Conservation (phyloP, 2,113 vertebrate genomes). For the Manacus vitellinus region DNA sequence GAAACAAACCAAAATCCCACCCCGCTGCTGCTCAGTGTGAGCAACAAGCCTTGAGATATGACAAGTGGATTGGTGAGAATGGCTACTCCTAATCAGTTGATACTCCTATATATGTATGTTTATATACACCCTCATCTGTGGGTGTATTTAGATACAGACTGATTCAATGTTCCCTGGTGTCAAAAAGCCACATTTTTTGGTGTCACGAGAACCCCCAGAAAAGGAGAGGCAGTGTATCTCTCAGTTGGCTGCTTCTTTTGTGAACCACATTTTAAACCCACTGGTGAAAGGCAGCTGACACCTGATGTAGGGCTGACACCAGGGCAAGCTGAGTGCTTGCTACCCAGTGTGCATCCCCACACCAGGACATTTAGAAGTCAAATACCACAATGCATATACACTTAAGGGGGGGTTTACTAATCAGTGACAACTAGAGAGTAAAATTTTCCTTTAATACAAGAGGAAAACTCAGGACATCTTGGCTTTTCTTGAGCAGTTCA, state of each 20-base stretch:
- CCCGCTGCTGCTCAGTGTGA: not conserved
- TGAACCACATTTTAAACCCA: not conserved
- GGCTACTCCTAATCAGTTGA: not conserved
- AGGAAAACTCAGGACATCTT: not conserved
- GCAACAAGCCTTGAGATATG: fast-evolving
- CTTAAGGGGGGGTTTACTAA: not conserved
- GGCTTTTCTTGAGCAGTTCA: not conserved
- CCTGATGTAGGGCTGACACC: not conserved
- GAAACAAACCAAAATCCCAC: not conserved
- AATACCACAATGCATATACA: not conserved
- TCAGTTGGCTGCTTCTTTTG: not conserved
- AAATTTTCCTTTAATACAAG: not conserved
- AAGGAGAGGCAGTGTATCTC: not conserved
- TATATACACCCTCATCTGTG: no score
- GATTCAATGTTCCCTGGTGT: not conserved
- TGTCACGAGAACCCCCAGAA: not conserved
- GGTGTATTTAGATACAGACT: fast-evolving
- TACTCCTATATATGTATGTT: not conserved
- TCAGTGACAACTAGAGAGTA: not conserved
- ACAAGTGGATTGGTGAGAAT: not conserved
- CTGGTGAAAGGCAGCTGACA: not conserved
- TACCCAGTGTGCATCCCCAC: not conserved
- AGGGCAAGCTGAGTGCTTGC: not conserved
- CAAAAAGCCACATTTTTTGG: not conserved
- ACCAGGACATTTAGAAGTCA: not conserved